phyloP scores from a whole-genome alignment of 2,113 vertebrate genomes.

The Holacanthus passer region DNA sequence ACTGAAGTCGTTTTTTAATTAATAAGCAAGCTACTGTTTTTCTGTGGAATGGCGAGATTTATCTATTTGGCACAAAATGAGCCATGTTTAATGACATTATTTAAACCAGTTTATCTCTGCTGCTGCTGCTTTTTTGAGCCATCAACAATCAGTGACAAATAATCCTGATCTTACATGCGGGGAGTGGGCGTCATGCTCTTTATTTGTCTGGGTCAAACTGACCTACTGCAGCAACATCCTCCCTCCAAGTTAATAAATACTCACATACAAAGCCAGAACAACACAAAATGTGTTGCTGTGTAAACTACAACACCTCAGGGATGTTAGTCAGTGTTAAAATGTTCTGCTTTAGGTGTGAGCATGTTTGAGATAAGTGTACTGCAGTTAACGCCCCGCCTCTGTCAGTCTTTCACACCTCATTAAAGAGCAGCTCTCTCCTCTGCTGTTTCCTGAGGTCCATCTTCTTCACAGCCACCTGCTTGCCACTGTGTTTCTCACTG shows the following conservation, averaged over 20 bases:
- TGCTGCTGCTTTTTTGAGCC: conserved; percentile 29
- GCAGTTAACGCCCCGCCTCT: conserved; percentile 4
- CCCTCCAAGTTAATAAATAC: neutral
- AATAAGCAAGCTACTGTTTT: neutral
- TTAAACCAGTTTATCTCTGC: conserved; percentile 19
- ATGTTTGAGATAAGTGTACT: neutral
- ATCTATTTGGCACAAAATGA: conserved; percentile 14
- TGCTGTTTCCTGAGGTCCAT: conserved; percentile 99
- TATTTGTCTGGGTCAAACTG: neutral
- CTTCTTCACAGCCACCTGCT: conserved; percentile 98
- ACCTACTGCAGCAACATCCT: neutral
- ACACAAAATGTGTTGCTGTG: neutral
- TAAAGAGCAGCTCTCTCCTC: conserved; percentile 96
- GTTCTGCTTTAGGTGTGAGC: neutral
- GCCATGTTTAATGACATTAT: conserved; percentile 26
- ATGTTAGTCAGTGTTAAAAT: neutral
- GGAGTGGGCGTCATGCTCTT: neutral
- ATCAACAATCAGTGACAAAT: conserved; percentile 22
- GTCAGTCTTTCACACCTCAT: conserved; percentile 88
- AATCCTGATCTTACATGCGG: neutral
- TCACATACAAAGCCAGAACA: neutral
- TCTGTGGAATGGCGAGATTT: neutral
- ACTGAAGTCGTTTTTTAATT: conserved; percentile 14
- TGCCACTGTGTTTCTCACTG: conserved; percentile 96
- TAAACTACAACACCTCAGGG: neutral